A percentile compares a stretch with the other conserved stretches of the same genome.
Conservation (phyloP, 2,888 invertebrate species). For the Acanthopleura granulata region DNA sequence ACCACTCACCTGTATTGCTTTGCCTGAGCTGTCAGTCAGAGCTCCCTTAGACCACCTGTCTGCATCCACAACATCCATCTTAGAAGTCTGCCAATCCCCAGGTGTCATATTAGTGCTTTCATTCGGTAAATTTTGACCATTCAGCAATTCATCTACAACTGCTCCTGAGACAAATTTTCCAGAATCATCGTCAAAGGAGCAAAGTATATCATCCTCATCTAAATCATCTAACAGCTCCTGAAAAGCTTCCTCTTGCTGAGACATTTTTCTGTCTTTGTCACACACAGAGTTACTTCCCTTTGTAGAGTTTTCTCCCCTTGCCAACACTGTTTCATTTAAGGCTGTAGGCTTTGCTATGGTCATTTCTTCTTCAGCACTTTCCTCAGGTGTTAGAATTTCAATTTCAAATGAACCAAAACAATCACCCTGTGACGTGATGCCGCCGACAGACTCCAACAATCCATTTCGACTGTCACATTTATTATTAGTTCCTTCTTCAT, state of each 20-base stretch:
- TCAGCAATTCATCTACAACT: neutral
- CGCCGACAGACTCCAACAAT: too few relatives aligned
- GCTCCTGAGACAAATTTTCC: neutral
- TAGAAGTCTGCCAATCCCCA: neutral
- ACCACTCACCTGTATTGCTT: neutral
- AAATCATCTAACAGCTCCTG: neutral
- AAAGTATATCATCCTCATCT: constrained; percentile 7
- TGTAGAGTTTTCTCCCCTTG: neutral
- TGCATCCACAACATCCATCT: neutral
- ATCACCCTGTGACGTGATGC: too few relatives aligned
- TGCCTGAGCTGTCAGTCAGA: neutral
- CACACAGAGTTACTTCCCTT: neutral
- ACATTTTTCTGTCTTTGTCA: neutral
- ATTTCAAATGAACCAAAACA: neutral
- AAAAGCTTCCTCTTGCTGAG: constrained; percentile 2
- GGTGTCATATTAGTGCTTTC: neutral
- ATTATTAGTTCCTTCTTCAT: neutral
- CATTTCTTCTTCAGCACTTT: neutral
- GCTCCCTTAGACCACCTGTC: constrained; percentile 14
- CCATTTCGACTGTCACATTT: neutral
- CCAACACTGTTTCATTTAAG: too few relatives aligned
- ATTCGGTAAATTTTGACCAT: neutral
- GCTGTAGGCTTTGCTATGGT: neutral
- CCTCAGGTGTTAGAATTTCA: neutral
- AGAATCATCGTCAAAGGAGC: neutral